Evolutionary conservation across 1,140 invertebrate genomes (phyloP).

Genomic region (Aphaenogaster floridana): DNA sequence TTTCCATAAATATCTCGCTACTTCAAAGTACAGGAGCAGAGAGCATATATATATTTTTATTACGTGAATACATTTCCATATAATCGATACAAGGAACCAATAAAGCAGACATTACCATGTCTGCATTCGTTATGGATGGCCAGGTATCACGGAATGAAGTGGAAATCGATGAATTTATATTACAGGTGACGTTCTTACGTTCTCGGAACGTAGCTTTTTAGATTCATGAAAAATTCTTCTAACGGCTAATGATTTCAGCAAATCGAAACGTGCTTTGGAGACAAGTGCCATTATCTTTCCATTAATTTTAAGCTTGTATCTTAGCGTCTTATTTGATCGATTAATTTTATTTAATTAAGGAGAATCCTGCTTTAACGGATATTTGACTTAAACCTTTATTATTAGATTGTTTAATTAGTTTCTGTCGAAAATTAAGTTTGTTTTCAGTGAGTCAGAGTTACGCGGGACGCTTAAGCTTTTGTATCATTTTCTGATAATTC

Average conservation of each 20-base stretch:
- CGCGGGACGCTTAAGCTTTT: neutral
- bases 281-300: neutral
- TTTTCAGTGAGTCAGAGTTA: neutral
- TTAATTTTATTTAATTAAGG: neutral
- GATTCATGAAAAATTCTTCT: neutral
- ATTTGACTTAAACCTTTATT: neutral
- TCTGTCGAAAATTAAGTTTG: neutral
- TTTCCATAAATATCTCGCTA: neutral
- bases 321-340: neutral
- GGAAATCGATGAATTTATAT: neutral
- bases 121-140: neutral
- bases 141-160: neutral
- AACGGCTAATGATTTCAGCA: neutral
- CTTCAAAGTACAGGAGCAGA: neutral
- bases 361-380: neutral
- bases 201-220: neutral
- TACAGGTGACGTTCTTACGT: neutral
- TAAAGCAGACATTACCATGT: conserved; percentile 15
- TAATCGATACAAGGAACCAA: conserved; percentile 28
- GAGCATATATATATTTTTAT: conserved; percentile 4
- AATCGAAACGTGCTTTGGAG: neutral
- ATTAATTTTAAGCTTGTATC: neutral
- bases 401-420: neutral
- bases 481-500: neutral
- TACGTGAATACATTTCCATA: conserved; percentile 30